Conservation (phyloP, 1,140 invertebrate genomes). For the Nomia melanderi region DNA sequence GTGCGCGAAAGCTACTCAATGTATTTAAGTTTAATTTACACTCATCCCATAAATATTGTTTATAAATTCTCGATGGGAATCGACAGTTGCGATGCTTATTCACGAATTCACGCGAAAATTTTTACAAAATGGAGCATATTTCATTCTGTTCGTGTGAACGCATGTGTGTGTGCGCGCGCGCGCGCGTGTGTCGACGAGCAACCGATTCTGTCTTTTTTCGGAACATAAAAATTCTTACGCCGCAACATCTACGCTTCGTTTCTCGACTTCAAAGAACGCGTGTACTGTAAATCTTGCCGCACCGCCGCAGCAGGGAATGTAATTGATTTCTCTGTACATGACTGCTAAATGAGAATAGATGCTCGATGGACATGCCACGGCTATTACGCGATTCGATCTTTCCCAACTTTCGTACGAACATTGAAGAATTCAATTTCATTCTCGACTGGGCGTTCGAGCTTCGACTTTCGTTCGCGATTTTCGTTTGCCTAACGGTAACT, state of each 20-base stretch:
- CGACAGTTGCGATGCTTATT: neutral
- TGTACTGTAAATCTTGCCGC: constrained; percentile 42
- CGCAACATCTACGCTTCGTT: constrained; percentile 14
- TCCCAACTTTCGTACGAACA: constrained; percentile 8
- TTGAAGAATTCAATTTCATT: too few species aligned
- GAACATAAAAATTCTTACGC: constrained; percentile 39
- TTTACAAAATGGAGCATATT: constrained; percentile 30
- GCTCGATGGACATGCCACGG: constrained; percentile 11
- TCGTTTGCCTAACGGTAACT: too few species aligned
- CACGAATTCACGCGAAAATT: constrained; percentile 25
- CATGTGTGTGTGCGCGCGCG: neutral
- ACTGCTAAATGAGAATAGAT: constrained; percentile 39
- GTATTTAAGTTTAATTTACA: constrained; percentile 6
- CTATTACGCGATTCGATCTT: constrained; percentile 24
- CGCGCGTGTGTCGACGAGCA: too few species aligned
- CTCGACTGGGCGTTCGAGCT: too few species aligned
- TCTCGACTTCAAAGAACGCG: constrained; percentile 19
- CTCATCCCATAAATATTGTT: constrained; percentile 10
- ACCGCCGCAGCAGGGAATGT: constrained; percentile 22
- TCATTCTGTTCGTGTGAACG: neutral
- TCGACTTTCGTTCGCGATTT: too few species aligned
- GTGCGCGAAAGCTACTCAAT: neutral
- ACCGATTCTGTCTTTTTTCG: constrained; percentile 34
- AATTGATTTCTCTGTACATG: constrained; percentile 42
- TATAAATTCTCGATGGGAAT: neutral